Base-by-base conservation (phyloP, 2,113 vertebrate genomes). In the Brachypteracias leptosomus region DNA sequence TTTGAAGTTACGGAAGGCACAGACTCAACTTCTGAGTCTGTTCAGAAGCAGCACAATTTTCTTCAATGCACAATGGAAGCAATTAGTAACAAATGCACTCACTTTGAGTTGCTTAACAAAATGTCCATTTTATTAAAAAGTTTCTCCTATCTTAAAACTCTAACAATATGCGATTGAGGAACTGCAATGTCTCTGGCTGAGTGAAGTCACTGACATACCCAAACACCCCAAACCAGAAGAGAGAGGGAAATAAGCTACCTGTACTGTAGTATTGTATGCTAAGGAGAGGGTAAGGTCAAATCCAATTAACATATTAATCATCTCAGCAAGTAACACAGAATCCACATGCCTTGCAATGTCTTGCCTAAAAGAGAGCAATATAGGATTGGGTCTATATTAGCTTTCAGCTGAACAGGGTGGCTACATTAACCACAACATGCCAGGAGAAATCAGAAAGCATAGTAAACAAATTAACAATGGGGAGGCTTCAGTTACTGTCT, bases 281-380 rank as follows among this genome's bases (percentile, higher is more conserved):
- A 38, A 70, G 36, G 55, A 88, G 40, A 38, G 49, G n/a, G 14
- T 38, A 66, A 21, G 17, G 33, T 59, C 1, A 2, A 46, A 62
- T 42, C 33, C 66, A 73, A 77, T 38, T 26, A 73, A 71, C 28
- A 66, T 14, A 49, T 8, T 35, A 16, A 35, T 25, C 25, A 31
- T 42, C 25, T 72, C 38, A 36, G 36, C 35, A 73, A 77, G 59
- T 15, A 46, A 42, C 33, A 63, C 35, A 76, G 29, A 81, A 77
- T 4, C 28, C 31, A 13, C 0, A 0, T 36, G 9, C 31, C 15
- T 59, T 73, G 24, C 51, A 72, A 59, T 3, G 13, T 16, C 28
- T 71, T 58, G 66, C 36, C 71, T 38, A 62, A 47, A 52, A 36
- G 6, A 74, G 10, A 54, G 42, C 31, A 79, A 25, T 28, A 21